Conservation (phyloP, 2,797 vertebrate species). For the Gymnothorax reevesii region DNA sequence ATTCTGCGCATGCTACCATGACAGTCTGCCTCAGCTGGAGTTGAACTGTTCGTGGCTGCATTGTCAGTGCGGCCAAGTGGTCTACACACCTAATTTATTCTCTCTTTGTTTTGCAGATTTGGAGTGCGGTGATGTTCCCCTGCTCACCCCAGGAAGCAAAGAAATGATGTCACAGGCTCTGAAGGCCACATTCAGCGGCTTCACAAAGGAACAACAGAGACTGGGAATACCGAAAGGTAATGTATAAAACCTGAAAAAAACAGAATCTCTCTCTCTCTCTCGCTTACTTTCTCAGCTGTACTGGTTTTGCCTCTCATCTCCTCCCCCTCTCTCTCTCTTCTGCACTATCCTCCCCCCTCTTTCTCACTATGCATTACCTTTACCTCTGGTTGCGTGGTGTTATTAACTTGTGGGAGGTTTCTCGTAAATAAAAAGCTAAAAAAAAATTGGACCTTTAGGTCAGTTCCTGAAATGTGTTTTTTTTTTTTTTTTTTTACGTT, state of each 20-base stretch:
- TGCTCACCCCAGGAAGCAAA: constrained; percentile 96
- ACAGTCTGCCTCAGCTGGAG: neutral
- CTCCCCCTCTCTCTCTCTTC: neutral
- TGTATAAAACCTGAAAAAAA: constrained; percentile 4
- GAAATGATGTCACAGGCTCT: constrained; percentile 99
- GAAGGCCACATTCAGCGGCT: constrained; percentile 96
- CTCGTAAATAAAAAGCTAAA: neutral
- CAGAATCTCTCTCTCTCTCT: neutral
- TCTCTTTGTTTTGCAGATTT: constrained; percentile 77
- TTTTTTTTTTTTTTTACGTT: neutral
- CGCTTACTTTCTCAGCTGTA: neutral
- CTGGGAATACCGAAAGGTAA: constrained; percentile 96
- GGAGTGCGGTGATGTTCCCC: constrained; percentile 94
- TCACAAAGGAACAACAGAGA: constrained; percentile 93
- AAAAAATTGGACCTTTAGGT: neutral
- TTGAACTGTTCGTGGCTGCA: neutral
- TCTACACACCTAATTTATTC: neutral
- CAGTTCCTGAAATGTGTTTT: neutral
- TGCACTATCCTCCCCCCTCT: neutral
- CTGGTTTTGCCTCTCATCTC: neutral
- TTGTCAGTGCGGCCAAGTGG: neutral
- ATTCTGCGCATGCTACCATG: neutral
- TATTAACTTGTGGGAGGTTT: neutral
- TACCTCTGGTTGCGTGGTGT: constrained; percentile 9
- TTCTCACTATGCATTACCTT: neutral